These are phyloP conservation scores for Drosophila yakuba DNA, from an alignment of 1,140 invertebrate species.

Conservation along the genomic window DNA sequence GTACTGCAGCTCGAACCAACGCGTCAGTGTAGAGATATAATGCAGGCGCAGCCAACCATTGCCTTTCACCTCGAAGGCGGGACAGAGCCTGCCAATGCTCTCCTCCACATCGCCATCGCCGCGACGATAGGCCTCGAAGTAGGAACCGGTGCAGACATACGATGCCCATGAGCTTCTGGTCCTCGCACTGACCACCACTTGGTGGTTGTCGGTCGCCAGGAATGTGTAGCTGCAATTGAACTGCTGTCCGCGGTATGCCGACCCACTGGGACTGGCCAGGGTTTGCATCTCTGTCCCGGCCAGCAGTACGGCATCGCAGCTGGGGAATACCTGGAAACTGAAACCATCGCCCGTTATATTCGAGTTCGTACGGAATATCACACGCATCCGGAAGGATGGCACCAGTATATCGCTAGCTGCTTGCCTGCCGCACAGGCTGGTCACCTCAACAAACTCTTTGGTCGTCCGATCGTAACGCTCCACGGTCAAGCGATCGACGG, in stretches of 20 bases:
- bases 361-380: conserved; percentile 89
- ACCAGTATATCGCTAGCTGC: conserved; percentile 88
- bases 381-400: conserved; percentile 87
- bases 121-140: conserved; percentile 36
- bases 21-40: conserved; percentile 49
- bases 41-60: conserved; percentile 29
- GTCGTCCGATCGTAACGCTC: conserved; percentile 74
- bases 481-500: conserved; percentile 90
- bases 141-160: neutral
- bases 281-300: conserved; percentile 86
- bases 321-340: conserved; percentile 85
- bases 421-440: conserved; percentile 89
- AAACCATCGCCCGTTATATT: conserved; percentile 90
- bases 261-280: neutral
- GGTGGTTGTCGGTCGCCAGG: conserved; percentile 18
- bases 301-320: conserved; percentile 89
- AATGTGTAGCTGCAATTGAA: conserved; percentile 45
- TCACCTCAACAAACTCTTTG: conserved; percentile 86
- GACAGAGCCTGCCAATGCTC: conserved; percentile 37
- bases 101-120: conserved; percentile 7
- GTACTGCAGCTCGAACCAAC: conserved; percentile 86
- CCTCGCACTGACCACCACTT: conserved; percentile 47
- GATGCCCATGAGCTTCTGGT: neutral
- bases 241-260: neutral
- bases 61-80: conserved; percentile 59